A percentile compares a stretch with the other conserved stretches of the same genome.
Evolutionary conservation across 2,888 invertebrate species (phyloP).

Genomic region (Cephus spinipes): DNA sequence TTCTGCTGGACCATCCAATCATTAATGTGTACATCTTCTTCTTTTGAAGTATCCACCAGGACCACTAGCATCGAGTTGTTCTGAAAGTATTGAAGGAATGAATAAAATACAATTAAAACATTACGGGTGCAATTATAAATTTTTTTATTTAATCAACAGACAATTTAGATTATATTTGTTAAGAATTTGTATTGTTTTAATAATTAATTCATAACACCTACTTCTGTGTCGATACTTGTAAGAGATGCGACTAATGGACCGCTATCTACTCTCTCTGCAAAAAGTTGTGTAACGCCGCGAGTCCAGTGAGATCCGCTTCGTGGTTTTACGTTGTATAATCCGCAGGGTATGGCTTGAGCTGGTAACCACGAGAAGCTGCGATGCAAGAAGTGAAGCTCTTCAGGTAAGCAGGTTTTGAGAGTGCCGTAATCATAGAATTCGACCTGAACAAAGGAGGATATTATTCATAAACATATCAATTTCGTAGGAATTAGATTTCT

Average conservation of each 20-base stretch:
- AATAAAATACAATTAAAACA: neutral
- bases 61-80: constrained; percentile 54
- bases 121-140: neutral
- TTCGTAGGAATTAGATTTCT: neutral
- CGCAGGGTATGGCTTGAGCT: constrained; percentile 60
- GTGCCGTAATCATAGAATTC: constrained; percentile 63
- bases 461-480: neutral
- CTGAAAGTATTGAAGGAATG: constrained; percentile 31
- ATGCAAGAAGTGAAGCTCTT: constrained; percentile 50
- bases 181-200: neutral
- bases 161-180: neutral
- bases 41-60: constrained; percentile 49
- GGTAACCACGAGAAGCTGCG: constrained; percentile 51
- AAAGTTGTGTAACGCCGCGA: constrained; percentile 30
- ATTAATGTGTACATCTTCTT: constrained; percentile 51
- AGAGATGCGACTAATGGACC: constrained; percentile 46
- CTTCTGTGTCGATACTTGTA: constrained; percentile 38
- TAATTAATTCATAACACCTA: constrained; percentile 27
- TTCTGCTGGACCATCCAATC: constrained; percentile 53
- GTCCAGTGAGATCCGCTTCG: constrained; percentile 40
- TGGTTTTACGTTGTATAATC: constrained; percentile 52
- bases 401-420: constrained; percentile 43
- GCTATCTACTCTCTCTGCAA: constrained; percentile 32
- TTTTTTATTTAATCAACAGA: neutral
- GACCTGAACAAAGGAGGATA: constrained; percentile 39